Base-by-base conservation (phyloP, 2,113 vertebrate species). In the Sminthopsis crassicaudata region DNA sequence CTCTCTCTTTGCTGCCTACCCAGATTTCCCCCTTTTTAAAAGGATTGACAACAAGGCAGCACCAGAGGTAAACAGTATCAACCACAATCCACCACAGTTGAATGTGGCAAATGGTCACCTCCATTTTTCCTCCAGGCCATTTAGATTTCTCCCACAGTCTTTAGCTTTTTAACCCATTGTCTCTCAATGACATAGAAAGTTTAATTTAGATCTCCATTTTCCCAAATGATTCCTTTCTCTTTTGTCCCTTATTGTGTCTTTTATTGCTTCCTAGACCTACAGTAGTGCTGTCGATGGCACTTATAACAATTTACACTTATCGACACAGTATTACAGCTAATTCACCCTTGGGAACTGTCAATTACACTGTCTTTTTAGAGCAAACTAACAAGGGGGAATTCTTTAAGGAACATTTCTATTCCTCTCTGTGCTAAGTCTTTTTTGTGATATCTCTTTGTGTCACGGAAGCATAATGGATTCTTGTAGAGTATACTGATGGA, bases 221-320 rank as follows among this genome's bases (percentile, higher is more conserved):
- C 92, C 90, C 54, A 48, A n/a, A 96, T 95, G 92, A 94, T 52
- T 96, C 90, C 51, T n/a, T 76, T 24, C 25, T n/a, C 53, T 52
- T 55, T 95, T 94, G 53, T 96, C 89, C 95, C 89, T 24, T 84
- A 91, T 48, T 88, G 95, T 96, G 93, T 67, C 89, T 96, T 96
- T 95, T 97, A 97, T 93, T 94, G 94, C 93, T 91, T 88, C 4
- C 60, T 51, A 94, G 91, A 67, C 88, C 89, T 95, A 94, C 42
- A 93, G 92, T 97, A 91, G 51, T 94, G 95, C 94, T 97, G 94
- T 98, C 96, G 95, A 90, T 26, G 26, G 48, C 54, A 91, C 50
- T 92, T 94, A 91, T 96, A 96, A 89, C 96, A 96, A 97, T 95
- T 97, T 96, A 96, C 92, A 96, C 92, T 57, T 96, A 93, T 97